Percentiles rank a stretch among this genome's conserved stretches.
These are phyloP conservation scores for Scaptomyza parva DNA, from an alignment of 2,888 invertebrate genomes.

Conservation along the genomic window DNA sequence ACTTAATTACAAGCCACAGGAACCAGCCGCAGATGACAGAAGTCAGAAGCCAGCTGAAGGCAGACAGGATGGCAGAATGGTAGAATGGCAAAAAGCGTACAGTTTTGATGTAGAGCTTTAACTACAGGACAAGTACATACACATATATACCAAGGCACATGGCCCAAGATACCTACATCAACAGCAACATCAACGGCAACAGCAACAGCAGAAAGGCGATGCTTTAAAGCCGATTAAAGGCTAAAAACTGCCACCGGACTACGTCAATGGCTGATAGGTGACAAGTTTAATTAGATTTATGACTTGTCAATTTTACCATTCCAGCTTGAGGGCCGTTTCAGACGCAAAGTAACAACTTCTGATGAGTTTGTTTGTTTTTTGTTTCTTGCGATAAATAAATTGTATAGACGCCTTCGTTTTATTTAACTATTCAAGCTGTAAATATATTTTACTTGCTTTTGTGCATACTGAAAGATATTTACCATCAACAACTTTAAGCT, in stretches of 20 bases:
- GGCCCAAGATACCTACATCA: conserved; percentile 44
- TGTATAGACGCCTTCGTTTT: too few species aligned
- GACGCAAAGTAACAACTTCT: background rate
- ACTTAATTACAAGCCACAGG: conserved; percentile 66
- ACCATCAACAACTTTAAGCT: too few species aligned
- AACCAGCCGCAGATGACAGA: conserved; percentile 40
- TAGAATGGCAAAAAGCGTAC: conserved; percentile 35
- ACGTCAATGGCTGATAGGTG: conserved; percentile 51
- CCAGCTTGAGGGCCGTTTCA: background rate
- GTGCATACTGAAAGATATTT: too few species aligned
- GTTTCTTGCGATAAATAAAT: background rate
- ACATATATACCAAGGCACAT: conserved; percentile 27
- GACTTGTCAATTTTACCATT: conserved; percentile 40
- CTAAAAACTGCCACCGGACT: background rate
- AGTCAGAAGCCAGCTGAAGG: conserved; percentile 9
- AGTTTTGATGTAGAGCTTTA: conserved; percentile 46
- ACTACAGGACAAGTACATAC: conserved; percentile 15
- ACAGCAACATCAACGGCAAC: conserved; percentile 1
- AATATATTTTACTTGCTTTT: background rate
- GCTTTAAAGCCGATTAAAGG: conserved; percentile 63
- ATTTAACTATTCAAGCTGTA: background rate
- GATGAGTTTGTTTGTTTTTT: too few species aligned
- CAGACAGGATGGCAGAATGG: background rate
- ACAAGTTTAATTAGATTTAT: conserved; percentile 75
- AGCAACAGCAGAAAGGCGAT: conserved; percentile 32